Percentiles rank a stretch among this genome's conserved stretches.
These are phyloP conservation scores for Leptosomus discolor DNA, from an alignment of 2,113 vertebrate genomes.

Conservation along the genomic window DNA sequence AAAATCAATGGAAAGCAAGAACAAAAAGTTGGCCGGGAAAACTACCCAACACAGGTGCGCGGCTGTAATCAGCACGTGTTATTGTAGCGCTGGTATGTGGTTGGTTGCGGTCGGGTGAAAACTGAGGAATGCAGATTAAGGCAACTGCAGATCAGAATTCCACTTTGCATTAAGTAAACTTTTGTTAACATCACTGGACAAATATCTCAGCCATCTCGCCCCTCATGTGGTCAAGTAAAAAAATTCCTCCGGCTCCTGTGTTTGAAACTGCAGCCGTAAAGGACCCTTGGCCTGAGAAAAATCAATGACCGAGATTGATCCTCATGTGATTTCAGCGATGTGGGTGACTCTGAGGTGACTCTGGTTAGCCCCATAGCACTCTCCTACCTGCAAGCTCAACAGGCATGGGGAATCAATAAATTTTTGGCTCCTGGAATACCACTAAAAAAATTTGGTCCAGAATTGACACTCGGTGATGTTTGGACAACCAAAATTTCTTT, in stretches of 20 bases:
- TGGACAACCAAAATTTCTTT: neutral
- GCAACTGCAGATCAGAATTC: constrained; percentile 28
- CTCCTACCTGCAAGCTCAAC: neutral
- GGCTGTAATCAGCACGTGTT: neutral
- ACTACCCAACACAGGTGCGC: neutral
- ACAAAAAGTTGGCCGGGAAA: neutral
- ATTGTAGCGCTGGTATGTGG: neutral
- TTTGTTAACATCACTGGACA: neutral
- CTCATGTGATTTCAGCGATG: neutral
- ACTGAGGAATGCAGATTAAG: constrained; percentile 38
- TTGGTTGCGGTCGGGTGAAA: neutral
- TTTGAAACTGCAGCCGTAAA: neutral
- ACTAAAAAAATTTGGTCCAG: neutral
- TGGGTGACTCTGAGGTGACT: neutral
- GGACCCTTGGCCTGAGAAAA: neutral
- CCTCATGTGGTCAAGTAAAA: neutral
- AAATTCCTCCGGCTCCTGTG: neutral
- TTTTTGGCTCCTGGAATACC: neutral
- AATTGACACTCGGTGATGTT: neutral
- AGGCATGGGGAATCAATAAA: accelerated
- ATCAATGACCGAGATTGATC: accelerated
- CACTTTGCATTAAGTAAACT: constrained; percentile 15
- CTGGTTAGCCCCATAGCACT: accelerated
- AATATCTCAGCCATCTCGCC: neutral
- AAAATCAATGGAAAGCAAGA: neutral